These are phyloP conservation scores for Temnothorax longispinosus DNA, from an alignment of 1,140 invertebrate genomes.

Conservation along the genomic window DNA sequence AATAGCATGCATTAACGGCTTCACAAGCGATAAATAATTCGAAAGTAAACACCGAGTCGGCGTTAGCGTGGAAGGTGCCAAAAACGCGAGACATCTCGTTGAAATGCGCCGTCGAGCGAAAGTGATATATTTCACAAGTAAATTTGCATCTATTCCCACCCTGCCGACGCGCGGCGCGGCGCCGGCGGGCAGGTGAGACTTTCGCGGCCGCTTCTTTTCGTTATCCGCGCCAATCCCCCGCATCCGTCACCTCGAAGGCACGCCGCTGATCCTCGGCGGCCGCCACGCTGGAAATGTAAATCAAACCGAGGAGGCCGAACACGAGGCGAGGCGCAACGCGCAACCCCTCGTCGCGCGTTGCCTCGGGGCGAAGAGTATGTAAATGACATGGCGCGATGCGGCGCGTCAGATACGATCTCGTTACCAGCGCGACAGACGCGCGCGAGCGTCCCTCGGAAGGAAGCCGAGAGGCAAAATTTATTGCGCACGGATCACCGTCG, in stretches of 20 bases:
- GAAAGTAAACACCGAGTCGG: neutral
- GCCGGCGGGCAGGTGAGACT: constrained; percentile 31
- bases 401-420: constrained; percentile 78
- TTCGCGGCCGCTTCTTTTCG: constrained; percentile 34
- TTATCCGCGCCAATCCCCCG: neutral
- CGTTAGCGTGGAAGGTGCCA: neutral
- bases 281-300: constrained; percentile 70
- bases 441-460: neutral
- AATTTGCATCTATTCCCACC: constrained; percentile 33
- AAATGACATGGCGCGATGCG: constrained; percentile 81
- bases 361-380: constrained; percentile 80
- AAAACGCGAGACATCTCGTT: neutral
- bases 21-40: neutral
- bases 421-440: constrained; percentile 70
- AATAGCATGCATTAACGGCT: neutral
- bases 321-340: neutral
- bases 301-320: constrained; percentile 54
- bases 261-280: neutral
- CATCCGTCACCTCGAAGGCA: constrained; percentile 51
- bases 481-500: constrained; percentile 56
- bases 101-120: constrained; percentile 15
- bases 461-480: constrained; percentile 64
- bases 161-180: neutral
- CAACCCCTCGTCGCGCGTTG: constrained; percentile 56
- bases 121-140: constrained; percentile 40